These are phyloP conservation scores for Aethes cnicana DNA, from an alignment of 2,888 invertebrate genomes.

Conservation along the genomic window DNA sequence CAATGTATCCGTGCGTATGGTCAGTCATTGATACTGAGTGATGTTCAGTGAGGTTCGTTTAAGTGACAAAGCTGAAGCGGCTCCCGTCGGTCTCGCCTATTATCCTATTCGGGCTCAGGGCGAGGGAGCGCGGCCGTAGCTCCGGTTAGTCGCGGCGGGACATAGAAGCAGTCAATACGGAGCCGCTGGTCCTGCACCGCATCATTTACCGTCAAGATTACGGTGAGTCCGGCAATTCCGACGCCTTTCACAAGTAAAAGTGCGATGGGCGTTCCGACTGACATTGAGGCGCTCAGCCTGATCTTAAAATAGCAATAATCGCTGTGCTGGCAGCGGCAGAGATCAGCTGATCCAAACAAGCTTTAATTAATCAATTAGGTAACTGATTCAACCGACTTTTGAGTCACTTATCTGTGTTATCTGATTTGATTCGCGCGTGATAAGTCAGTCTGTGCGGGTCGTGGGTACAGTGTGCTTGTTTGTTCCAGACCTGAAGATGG, in stretches of 20 bases:
- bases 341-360: slow-evolving; percentile 77
- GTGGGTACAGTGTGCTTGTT: slow-evolving; percentile 55
- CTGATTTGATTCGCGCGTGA: slow-evolving; percentile 52
- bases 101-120: slow-evolving; percentile 80
- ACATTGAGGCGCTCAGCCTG: slow-evolving; percentile 71
- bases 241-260: slow-evolving; percentile 26
- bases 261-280: slow-evolving; percentile 44
- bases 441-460: slow-evolving; percentile 51
- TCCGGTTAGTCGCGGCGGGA: slow-evolving; percentile 76
- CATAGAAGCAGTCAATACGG: slow-evolving; percentile 81
- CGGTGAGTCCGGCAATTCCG: slow-evolving; percentile 62
- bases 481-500: slow-evolving; percentile 80
- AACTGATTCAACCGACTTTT: slow-evolving; percentile 48
- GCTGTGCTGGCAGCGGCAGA: slow-evolving; percentile 72
- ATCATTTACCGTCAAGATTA: slow-evolving; percentile 79
- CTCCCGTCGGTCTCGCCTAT: slow-evolving; percentile 68
- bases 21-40: slow-evolving; percentile 64
- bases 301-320: slow-evolving; percentile 80
- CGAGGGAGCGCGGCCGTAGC: too few species aligned
- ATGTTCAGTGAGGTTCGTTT: slow-evolving; percentile 70
- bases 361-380: slow-evolving; percentile 74
- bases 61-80: slow-evolving; percentile 76
- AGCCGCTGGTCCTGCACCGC: slow-evolving; percentile 76
- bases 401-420: slow-evolving; percentile 56
- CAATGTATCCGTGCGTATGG: slow-evolving; percentile 69